phyloP scores from a whole-genome alignment of 2,113 vertebrate genomes.

The Bujurquina vittata region DNA sequence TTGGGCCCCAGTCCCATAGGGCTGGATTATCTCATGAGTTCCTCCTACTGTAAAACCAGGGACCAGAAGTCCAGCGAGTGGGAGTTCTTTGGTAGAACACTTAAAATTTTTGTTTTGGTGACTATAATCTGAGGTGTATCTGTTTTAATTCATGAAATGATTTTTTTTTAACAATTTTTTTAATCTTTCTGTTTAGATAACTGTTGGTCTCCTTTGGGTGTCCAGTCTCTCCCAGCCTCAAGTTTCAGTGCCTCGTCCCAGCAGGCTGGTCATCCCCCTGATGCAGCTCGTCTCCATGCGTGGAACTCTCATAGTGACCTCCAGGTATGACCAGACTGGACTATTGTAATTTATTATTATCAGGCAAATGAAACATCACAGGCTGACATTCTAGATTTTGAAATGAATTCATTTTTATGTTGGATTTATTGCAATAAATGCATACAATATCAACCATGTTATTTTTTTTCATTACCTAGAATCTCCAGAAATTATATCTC shows the following conservation, averaged over 20 bases:
- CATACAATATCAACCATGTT: neutral
- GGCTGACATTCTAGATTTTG: neutral
- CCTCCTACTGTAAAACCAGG: no score
- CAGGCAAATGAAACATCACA: neutral
- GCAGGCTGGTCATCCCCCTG: slow-evolving; percentile 70
- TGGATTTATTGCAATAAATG: no score
- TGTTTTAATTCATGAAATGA: neutral
- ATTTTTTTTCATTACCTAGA: neutral
- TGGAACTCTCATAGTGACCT: slow-evolving; percentile 54
- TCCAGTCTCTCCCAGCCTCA: slow-evolving; percentile 74
- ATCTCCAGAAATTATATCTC: fast-evolving
- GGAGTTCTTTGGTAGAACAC: neutral
- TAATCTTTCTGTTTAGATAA: slow-evolving; percentile 68
- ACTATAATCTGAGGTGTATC: neutral
- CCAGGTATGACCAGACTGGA: slow-evolving; percentile 51
- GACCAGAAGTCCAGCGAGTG: neutral
- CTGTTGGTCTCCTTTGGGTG: slow-evolving; percentile 84
- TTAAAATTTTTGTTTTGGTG: neutral
- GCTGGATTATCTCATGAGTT: neutral
- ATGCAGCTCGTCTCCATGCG: slow-evolving; percentile 67
- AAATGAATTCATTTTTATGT: no score
- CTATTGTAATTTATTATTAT: no score
- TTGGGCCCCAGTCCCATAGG: neutral
- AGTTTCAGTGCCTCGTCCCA: slow-evolving; percentile 79
- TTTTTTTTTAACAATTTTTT: neutral